phyloP scores from a whole-genome alignment of 2,888 invertebrate species.

The Tinea pellionella region DNA sequence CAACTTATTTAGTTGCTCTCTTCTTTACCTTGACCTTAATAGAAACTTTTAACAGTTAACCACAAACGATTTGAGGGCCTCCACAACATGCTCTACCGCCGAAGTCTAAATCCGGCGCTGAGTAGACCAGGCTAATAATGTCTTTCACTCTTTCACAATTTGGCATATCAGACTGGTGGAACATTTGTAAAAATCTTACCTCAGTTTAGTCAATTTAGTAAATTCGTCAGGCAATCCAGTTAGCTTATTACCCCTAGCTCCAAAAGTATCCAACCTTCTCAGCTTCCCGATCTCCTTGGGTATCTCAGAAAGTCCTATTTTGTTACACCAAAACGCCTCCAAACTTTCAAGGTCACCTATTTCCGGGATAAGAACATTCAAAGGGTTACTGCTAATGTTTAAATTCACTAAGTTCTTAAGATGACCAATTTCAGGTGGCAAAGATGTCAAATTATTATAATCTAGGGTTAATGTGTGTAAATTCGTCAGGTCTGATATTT shows the following conservation, averaged over 20 bases:
- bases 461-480: constrained; percentile 73
- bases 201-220: constrained; percentile 64
- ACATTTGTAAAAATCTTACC: constrained; percentile 43
- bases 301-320: constrained; percentile 61
- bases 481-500: constrained; percentile 63
- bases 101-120: too few species aligned
- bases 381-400: constrained; percentile 76
- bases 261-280: constrained; percentile 72
- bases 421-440: constrained; percentile 71
- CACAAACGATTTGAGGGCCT: too few species aligned
- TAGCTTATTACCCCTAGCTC: constrained; percentile 73
- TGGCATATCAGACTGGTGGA: too few species aligned
- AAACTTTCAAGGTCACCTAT: constrained; percentile 70
- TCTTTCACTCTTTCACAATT: too few species aligned
- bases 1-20: too few species aligned
- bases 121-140: too few species aligned
- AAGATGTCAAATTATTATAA: constrained; percentile 71
- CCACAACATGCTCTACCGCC: too few species aligned
- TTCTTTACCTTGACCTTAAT: too few species aligned
- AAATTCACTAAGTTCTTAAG: constrained; percentile 70
- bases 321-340: constrained; percentile 77
- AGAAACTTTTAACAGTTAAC: too few species aligned
- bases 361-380: constrained; percentile 67
- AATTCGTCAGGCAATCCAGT: constrained; percentile 67
- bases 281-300: constrained; percentile 73